Conservation (phyloP, 2,797 vertebrate genomes). For the Liasis olivaceus region DNA sequence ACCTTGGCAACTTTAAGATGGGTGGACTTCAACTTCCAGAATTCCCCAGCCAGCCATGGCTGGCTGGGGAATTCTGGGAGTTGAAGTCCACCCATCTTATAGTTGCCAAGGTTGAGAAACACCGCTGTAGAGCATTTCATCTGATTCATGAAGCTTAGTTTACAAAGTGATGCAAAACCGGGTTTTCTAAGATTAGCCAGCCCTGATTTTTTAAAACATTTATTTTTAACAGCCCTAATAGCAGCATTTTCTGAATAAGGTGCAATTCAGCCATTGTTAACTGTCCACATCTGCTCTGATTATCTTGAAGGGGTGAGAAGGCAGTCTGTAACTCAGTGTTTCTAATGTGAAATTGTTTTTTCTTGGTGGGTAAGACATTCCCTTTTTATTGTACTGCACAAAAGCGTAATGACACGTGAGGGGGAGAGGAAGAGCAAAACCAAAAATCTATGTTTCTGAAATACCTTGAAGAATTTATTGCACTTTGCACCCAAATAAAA, state of each 20-base stretch:
- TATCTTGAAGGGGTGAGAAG: slow-evolving; percentile 55
- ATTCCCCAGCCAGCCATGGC: background rate
- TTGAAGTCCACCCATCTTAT: background rate
- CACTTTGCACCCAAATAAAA: background rate
- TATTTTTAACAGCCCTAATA: slow-evolving; percentile 36
- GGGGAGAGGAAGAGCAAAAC: background rate
- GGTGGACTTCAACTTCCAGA: background rate
- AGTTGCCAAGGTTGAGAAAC: background rate
- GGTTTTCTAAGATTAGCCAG: slow-evolving; percentile 6
- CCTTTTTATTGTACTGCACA: background rate
- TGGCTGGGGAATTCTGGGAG: background rate
- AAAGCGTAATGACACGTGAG: background rate
- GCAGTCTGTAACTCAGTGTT: slow-evolving; percentile 33
- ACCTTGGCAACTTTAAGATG: background rate
- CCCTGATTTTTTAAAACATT: slow-evolving; percentile 3
- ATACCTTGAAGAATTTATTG: background rate
- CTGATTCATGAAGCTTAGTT: background rate
- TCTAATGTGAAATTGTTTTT: slow-evolving; percentile 21
- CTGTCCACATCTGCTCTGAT: slow-evolving; percentile 56
- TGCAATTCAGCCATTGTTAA: slow-evolving; percentile 55
- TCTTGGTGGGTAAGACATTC: background rate
- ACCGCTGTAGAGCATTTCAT: background rate
- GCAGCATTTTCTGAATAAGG: slow-evolving; percentile 33
- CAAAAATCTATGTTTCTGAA: background rate
- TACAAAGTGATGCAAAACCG: slow-evolving; percentile 1